Evolutionary conservation across 2,797 vertebrate genomes (phyloP).

Genomic region (Bovichtus variegatus): DNA sequence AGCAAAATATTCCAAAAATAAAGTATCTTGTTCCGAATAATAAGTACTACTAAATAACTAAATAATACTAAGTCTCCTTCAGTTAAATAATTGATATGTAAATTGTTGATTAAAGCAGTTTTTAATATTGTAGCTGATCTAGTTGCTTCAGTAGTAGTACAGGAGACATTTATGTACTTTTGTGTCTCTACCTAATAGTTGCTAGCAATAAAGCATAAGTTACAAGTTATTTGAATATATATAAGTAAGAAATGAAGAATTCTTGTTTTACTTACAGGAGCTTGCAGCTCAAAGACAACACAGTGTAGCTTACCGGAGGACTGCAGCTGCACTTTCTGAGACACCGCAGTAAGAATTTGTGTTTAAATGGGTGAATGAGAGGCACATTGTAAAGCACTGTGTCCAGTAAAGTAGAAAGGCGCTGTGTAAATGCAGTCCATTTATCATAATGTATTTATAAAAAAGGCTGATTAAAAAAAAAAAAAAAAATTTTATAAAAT

Average conservation of each 20-base stretch:
- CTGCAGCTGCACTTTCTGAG: no score
- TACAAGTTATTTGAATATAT: not conserved
- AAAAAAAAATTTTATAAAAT: no score
- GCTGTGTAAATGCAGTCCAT: not conserved
- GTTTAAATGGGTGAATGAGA: slow-evolving; percentile 1
- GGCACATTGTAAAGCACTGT: not conserved
- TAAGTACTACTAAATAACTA: no score
- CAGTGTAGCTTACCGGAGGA: no score
- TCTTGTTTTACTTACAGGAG: not conserved
- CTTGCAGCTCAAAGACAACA: no score
- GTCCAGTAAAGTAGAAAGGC: not conserved
- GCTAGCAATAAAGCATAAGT: not conserved
- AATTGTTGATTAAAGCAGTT: slow-evolving; percentile 9
- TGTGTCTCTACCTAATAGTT: not conserved
- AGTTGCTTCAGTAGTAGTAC: not conserved
- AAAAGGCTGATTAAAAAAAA: no score
- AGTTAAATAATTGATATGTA: not conserved
- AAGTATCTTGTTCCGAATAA: not conserved
- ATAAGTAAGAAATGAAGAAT: not conserved
- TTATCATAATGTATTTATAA: no score
- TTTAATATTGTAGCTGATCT: slow-evolving; percentile 2
- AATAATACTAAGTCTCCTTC: not conserved
- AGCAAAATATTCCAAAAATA: slow-evolving; percentile 3
- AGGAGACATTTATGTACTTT: not conserved
- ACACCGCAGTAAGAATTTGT: no score